Conservation (phyloP, 2,113 vertebrate genomes). For the Hippoglossus stenolepis region DNA sequence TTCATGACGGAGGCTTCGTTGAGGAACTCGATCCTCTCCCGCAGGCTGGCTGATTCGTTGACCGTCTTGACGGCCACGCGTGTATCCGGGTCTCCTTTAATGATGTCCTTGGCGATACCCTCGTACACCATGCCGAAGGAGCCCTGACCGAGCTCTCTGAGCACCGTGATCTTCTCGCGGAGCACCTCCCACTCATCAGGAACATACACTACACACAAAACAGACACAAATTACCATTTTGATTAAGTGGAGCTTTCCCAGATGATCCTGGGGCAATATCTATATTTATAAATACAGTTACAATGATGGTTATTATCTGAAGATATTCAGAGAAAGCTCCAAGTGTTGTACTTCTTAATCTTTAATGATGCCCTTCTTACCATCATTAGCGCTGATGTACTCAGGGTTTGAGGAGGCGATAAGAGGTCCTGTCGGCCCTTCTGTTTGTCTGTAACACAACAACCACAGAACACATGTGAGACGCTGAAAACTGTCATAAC, state of each 20-base stretch:
- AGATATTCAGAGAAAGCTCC: background rate
- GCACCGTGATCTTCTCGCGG: conserved; percentile 91
- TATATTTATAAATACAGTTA: background rate
- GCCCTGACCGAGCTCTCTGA: conserved; percentile 94
- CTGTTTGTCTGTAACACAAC: conserved; percentile 86
- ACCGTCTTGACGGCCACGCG: conserved; percentile 96
- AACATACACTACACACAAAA: conserved; percentile 86
- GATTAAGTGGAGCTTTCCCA: background rate
- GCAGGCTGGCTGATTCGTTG: conserved; percentile 93
- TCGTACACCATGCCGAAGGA: conserved; percentile 99
- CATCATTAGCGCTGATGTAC: conserved; percentile 95
- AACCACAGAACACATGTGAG: conserved; percentile 8
- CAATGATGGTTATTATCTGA: background rate
- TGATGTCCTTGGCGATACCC: conserved; percentile 91
- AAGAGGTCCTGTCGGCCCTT: conserved; percentile 92
- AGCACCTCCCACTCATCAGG: conserved; percentile 97
- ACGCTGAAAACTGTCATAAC: background rate
- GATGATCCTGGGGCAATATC: background rate
- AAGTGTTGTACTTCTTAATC: background rate
- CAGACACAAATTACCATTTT: background rate
- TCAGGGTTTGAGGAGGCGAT: conserved; percentile 97
- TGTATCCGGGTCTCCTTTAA: conserved; percentile 92
- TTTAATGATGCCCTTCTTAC: conserved; percentile 69
- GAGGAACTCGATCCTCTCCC: conserved; percentile 97
- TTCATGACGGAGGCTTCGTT: conserved; percentile 99